Percentiles rank a stretch among this genome's conserved stretches.
Evolutionary conservation across 2,888 invertebrate species (phyloP).

Genomic region (Empis livida): DNA sequence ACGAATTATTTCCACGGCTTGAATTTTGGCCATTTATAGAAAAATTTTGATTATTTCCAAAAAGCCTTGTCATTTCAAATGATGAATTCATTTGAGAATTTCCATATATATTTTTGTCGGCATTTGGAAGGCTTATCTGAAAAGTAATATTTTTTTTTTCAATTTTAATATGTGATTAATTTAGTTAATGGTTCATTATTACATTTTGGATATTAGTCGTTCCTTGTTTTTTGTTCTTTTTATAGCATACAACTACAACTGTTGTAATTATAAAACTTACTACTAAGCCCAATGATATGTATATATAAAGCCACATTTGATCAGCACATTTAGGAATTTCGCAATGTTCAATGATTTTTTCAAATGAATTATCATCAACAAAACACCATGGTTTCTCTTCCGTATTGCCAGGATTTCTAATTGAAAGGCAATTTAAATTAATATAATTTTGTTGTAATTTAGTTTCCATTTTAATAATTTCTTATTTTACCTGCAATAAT

Average conservation of each 20-base stretch:
- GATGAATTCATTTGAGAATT: constrained; percentile 62
- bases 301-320: constrained; percentile 70
- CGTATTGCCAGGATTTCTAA: constrained; percentile 73
- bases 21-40: constrained; percentile 37
- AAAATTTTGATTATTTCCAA: constrained; percentile 35
- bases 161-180: neutral
- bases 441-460: neutral
- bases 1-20: constrained; percentile 16
- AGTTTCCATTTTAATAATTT: neutral
- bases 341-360: constrained; percentile 59
- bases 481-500: constrained; percentile 46
- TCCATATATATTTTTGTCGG: constrained; percentile 70
- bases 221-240: constrained; percentile 41
- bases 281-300: constrained; percentile 45
- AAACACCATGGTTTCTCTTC: constrained; percentile 86
- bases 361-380: constrained; percentile 54
- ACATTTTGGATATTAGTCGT: constrained; percentile 53
- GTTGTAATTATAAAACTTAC: constrained; percentile 42
- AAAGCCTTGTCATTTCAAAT: constrained; percentile 72
- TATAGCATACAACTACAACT: constrained; percentile 50
- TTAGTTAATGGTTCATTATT: constrained; percentile 7
- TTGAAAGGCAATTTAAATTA: constrained; percentile 1
- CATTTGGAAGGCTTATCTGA: constrained; percentile 52
- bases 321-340: constrained; percentile 80
- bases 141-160: neutral